These are phyloP conservation scores for Leucosticte australis DNA, from an alignment of 2,113 vertebrate species.

Conservation along the genomic window DNA sequence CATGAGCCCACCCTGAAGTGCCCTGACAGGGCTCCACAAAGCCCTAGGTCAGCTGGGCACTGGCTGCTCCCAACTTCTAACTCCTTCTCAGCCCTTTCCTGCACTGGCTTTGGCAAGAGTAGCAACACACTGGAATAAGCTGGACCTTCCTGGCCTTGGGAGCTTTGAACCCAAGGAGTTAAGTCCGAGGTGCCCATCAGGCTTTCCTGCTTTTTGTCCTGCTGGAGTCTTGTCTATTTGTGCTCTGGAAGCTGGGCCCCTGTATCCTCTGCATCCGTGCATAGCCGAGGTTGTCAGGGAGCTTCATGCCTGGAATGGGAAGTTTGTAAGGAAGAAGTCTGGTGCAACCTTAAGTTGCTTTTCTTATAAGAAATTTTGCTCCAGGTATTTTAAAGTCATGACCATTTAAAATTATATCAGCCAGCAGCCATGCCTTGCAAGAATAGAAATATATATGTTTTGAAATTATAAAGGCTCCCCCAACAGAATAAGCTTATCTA, in stretches of 20 bases:
- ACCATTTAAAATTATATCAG: constrained; percentile 22
- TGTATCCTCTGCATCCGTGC: background rate
- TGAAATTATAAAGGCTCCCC: background rate
- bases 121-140: background rate
- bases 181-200: background rate
- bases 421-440: constrained; percentile 60
- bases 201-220: background rate
- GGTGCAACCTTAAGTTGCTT: background rate
- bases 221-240: rapidly evolving
- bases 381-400: constrained; percentile 6
- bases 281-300: background rate
- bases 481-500: background rate
- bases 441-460: constrained; percentile 13
- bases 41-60: background rate
- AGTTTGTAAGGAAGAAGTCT: background rate
- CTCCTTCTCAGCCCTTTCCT: background rate
- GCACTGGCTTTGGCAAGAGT: background rate
- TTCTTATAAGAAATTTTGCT: constrained; percentile 8
- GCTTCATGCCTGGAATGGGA: background rate
- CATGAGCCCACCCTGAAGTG: background rate
- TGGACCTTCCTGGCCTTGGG: background rate
- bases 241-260: background rate
- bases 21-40: background rate
- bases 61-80: background rate
- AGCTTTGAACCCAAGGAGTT: background rate